phyloP scores from a whole-genome alignment of 2,113 vertebrate species.

The Pedetes capensis region DNA sequence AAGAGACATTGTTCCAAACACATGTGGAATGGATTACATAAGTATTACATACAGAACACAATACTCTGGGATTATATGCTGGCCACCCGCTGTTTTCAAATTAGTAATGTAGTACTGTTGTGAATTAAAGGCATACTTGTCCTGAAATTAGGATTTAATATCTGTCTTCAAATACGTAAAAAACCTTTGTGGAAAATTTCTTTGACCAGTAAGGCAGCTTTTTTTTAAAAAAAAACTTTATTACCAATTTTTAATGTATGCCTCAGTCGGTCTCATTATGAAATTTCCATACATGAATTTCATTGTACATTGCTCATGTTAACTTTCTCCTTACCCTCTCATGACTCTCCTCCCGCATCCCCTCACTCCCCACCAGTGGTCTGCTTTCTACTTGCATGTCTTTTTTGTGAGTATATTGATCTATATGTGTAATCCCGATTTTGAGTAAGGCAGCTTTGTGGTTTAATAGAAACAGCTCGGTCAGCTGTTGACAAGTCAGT shows the following conservation, averaged over 20 bases:
- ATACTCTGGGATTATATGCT: not conserved
- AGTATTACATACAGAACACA: not conserved
- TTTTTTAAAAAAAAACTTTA: no score
- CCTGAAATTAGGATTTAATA: not conserved
- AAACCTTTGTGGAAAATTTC: not conserved
- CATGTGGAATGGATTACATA: not conserved
- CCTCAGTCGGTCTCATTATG: no score
- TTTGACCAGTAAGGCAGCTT: not conserved
- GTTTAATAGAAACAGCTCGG: not conserved
- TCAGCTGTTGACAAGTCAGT: not conserved
- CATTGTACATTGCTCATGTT: no score
- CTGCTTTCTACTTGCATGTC: no score
- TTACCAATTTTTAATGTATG: no score
- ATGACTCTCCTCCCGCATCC: no score
- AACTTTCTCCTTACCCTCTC: no score
- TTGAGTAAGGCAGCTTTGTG: not conserved
- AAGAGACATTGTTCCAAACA: not conserved
- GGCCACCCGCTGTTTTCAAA: not conserved
- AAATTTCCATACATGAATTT: no score
- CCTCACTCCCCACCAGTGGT: no score
- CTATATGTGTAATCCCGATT: no score
- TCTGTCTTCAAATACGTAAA: not conserved
- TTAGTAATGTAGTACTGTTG: not conserved
- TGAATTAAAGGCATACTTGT: not conserved
- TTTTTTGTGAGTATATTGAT: no score